Base-by-base conservation (phyloP, 30 jellyfish, hydroid and myxozoan genomes). In the Catostylus mosaicus region DNA sequence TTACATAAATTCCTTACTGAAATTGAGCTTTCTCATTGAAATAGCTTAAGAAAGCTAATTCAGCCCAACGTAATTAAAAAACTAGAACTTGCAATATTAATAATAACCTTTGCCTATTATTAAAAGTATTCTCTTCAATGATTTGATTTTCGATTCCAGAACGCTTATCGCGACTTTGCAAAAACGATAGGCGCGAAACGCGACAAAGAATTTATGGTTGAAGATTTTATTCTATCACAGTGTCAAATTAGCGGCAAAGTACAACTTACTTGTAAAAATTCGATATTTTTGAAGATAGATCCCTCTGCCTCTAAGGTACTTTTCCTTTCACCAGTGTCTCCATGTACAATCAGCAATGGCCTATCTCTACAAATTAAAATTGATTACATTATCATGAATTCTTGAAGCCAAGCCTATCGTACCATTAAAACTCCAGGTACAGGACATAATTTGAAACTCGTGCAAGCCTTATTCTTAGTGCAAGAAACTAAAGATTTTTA, bases 311-410 rank as follows among this genome's bases (percentile, higher is more conserved):
- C 97, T 26, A 94, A 62, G 40, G 59, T 73, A 14, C 72, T 62
- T 52, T 94, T 94, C 11, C 86, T 72, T 33, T 72, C 73, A 18
- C 97, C 96, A 67, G 83, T 83, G 65, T 78, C 79, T 12, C 99
- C 99, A 94, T 94, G 99, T 22, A 94, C 89, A 50, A 94, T 78
- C 59, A 88, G 79, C 67, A 94, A 43, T 22, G 97, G 97, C 51
- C 57, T 83, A 18, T 46, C 88, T 60, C 99, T 94, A 43, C 8
- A 54, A 30, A 24, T 75, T 10, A 20, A 74, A n/a, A 33, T 22
- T 67, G 40, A 48, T 48, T 8, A 9, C 63, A 48, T 14, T 40
- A 40, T 14, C 7, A 40, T 5, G 54, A 5, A 5, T 40, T 14
- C 54, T 40, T 14, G 14, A 40, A 40, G 7, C 54, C 14, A 5